Base-by-base conservation (phyloP, 2,797 vertebrate genomes). In the Anableps anableps region DNA sequence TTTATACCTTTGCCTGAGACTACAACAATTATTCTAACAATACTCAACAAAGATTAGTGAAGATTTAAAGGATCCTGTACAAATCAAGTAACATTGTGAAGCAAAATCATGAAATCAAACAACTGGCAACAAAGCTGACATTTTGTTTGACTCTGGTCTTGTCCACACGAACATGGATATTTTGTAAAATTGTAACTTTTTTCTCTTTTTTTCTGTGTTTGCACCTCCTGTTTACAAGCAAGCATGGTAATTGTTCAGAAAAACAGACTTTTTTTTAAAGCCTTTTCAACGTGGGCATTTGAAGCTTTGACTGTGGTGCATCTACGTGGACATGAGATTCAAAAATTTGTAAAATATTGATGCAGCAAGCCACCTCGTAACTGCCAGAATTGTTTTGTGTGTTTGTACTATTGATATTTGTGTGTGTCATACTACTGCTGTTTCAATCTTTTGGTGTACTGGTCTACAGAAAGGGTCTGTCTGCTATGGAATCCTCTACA, bases 111-210 rank as follows among this genome's bases (percentile, higher is more conserved):
- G 85, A 64, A 81, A 71, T 41, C 86, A 91, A 83, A 86, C 77
- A 92, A 86, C 88, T 71, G 13, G 75, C 82, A 80, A 74, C 83
- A 87, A 91, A 85, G 85, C 90, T 82, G 89, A 76, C 77, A 75
- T 83, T 71, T 58, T 82, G 36, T 29, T 21, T 45, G 11, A 43
- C 26, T 36, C 19, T 23, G 34, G 19, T 10, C 19, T 38, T 11
- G 36, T 13, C 64, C 9, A 16, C 62, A 38, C 3, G 38, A 66
- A 38, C 19, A 23, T 66, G 19, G 23, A 66, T 17, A 66, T 38
- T 38, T 66, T 38, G 10, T 19, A 66, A 66, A 23, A 23, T 23
- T 66, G 34, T 17, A 4, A 45, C 19, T 50, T 3, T 53, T 51
- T 51, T 51, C 4, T 51, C 21, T 13, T 38, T 36, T 34, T 62